Conservation (phyloP, 2,113 vertebrate genomes). For the Perccottus glenii region DNA sequence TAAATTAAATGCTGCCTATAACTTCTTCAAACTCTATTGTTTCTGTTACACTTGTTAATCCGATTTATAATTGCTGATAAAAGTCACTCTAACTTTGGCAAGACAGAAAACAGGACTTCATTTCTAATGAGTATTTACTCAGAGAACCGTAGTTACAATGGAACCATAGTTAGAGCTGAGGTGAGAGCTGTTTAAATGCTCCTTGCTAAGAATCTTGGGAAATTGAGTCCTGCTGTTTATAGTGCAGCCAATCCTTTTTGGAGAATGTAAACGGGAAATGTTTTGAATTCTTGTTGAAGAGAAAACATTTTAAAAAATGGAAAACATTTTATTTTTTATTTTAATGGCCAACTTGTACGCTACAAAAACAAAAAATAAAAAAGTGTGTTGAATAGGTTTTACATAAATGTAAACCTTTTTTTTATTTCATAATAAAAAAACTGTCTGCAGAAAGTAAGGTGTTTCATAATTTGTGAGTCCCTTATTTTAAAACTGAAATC, state of each 20-base stretch:
- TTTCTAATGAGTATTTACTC: neutral
- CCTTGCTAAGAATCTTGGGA: slow-evolving; percentile 31
- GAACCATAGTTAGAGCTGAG: neutral
- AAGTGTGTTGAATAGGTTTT: slow-evolving; percentile 69
- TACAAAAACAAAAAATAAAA: slow-evolving; percentile 53
- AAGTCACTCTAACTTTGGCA: neutral
- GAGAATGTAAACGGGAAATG: slow-evolving; percentile 64
- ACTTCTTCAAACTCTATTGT: neutral
- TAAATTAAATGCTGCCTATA: neutral
- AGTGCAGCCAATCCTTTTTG: slow-evolving; percentile 59
- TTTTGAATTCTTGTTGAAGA: slow-evolving; percentile 57
- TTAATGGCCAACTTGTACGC: slow-evolving; percentile 64
- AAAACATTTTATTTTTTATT: slow-evolving; percentile 71
- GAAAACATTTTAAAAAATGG: slow-evolving; percentile 64
- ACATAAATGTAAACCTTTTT: slow-evolving; percentile 67
- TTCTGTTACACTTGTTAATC: neutral
- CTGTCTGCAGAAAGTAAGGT: slow-evolving; percentile 65
- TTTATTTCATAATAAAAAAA: slow-evolving; percentile 80
- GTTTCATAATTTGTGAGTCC: slow-evolving; percentile 16
- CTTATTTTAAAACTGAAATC: neutral
- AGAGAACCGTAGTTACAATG: slow-evolving; percentile 4
- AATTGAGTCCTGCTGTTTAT: slow-evolving; percentile 34
- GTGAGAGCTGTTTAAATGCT: neutral
- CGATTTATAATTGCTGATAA: too few species aligned
- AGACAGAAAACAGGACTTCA: neutral